Conservation (phyloP, 2,888 invertebrate species). For the Anodontia alba region DNA sequence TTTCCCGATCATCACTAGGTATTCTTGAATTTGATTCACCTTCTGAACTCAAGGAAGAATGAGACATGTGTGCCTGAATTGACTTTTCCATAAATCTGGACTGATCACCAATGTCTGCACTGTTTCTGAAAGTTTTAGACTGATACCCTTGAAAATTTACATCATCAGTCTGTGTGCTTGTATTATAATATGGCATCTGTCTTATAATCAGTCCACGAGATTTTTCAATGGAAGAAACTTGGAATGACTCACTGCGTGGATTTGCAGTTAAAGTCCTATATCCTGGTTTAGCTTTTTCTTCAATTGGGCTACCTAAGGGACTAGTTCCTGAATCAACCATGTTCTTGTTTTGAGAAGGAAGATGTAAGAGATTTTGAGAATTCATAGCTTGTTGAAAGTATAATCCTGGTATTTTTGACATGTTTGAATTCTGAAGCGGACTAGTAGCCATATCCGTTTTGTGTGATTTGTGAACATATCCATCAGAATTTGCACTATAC, state of each 20-base stretch:
- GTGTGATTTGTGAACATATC: no score
- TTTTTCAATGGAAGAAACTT: conserved; percentile 39
- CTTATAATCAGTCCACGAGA: conserved; percentile 68
- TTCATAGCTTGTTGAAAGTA: conserved; percentile 59
- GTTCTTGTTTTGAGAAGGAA: conserved; percentile 25
- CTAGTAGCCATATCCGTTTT: no score
- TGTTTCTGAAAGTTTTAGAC: conserved; percentile 30
- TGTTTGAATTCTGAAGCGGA: conserved; percentile 48
- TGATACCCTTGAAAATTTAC: conserved; percentile 40
- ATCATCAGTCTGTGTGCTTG: conserved; percentile 81
- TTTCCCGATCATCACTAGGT: background rate
- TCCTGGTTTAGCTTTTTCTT: conserved; percentile 40
- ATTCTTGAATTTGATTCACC: background rate
- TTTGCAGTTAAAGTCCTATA: conserved; percentile 47
- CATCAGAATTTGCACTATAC: no score
- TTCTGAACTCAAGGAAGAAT: conserved; percentile 40
- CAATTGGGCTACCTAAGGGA: conserved; percentile 62
- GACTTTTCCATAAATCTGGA: conserved; percentile 36
- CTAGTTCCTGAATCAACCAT: conserved; percentile 65
- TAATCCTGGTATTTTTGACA: conserved; percentile 39
- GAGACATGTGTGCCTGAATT: conserved; percentile 48
- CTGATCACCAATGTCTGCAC: conserved; percentile 62
- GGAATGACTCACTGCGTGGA: conserved; percentile 31
- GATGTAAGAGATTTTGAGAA: conserved; percentile 40
- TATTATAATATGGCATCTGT: conserved; percentile 80